Evolutionary conservation across 2,888 invertebrate genomes (phyloP).

Genomic region (Eueremaeus valkanovi): DNA sequence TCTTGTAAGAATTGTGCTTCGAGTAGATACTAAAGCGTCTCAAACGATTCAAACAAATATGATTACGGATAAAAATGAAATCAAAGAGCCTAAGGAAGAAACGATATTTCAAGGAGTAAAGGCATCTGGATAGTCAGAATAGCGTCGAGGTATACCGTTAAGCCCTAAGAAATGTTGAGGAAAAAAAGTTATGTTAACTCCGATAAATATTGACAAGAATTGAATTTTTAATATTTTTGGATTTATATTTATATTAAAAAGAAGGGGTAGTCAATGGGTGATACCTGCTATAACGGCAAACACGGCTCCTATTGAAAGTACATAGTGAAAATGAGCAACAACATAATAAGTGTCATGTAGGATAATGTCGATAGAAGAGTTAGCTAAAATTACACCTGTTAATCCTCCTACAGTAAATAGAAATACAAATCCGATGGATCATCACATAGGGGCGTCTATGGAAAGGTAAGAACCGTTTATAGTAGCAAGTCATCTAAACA

Average conservation of each 20-base stretch:
- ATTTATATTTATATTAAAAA: constrained; percentile 63
- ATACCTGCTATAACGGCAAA: constrained; percentile 72
- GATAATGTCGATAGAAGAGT: constrained; percentile 71
- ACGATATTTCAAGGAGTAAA: constrained; percentile 21
- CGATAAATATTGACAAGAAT: constrained; percentile 68
- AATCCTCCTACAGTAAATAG: constrained; percentile 71
- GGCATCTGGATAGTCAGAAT: constrained; percentile 28
- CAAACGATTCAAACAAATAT: constrained; percentile 15
- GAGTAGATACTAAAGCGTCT: neutral
- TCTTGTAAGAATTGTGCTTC: neutral
- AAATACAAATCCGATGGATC: constrained; percentile 71
- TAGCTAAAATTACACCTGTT: constrained; percentile 62
- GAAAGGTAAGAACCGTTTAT: constrained; percentile 63
- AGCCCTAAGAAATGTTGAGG: constrained; percentile 71
- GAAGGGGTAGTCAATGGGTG: constrained; percentile 67
- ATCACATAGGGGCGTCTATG: constrained; percentile 61
- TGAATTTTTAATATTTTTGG: constrained; percentile 63
- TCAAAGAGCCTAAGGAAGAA: constrained; percentile 9
- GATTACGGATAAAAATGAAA: constrained; percentile 23
- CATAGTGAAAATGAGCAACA: constrained; percentile 77
- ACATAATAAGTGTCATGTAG: constrained; percentile 80
- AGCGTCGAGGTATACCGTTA: constrained; percentile 70
- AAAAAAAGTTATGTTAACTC: constrained; percentile 75
- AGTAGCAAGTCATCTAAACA: constrained; percentile 72
- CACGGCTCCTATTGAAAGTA: constrained; percentile 71